Percentiles rank a stretch among this genome's conserved stretches.
phyloP scores from a whole-genome alignment of 2,797 vertebrate species.

The Neosilurus mollespiculum region DNA sequence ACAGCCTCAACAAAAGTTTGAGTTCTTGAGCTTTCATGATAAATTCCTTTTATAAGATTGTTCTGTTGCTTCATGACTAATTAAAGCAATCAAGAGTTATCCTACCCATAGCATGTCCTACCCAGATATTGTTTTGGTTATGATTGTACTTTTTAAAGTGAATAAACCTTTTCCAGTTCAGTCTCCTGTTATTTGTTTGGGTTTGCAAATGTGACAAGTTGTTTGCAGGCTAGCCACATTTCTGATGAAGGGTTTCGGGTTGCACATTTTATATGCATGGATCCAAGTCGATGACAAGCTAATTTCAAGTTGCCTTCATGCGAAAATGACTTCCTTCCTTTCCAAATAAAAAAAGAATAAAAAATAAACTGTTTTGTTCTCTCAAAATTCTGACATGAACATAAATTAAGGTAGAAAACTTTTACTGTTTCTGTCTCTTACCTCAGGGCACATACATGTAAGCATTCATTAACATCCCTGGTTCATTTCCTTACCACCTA shows the following conservation, averaged over 20 bases:
- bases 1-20: no score
- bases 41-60: slow-evolving; percentile 39
- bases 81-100: background rate
- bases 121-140: background rate
- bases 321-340: background rate
- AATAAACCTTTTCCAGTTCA: background rate
- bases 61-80: slow-evolving; percentile 16
- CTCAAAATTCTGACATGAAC: background rate
- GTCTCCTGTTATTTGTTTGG: slow-evolving; percentile 12
- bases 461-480: slow-evolving; percentile 16
- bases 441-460: background rate
- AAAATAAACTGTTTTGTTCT: background rate
- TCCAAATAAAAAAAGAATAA: background rate
- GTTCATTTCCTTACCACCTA: slow-evolving; percentile 31
- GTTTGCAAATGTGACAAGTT: slow-evolving; percentile 11
- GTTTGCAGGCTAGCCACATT: background rate
- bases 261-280: slow-evolving; percentile 8
- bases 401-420: background rate
- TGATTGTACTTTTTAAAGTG: background rate
- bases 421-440: background rate
- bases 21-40: slow-evolving; percentile 33
- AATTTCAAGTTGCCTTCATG: slow-evolving; percentile 18
- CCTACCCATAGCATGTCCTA: background rate
- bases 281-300: background rate
- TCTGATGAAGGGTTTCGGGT: slow-evolving; percentile 5